These are phyloP conservation scores for Bombus waltoni DNA, from an alignment of 1,140 invertebrate species.

Conservation along the genomic window DNA sequence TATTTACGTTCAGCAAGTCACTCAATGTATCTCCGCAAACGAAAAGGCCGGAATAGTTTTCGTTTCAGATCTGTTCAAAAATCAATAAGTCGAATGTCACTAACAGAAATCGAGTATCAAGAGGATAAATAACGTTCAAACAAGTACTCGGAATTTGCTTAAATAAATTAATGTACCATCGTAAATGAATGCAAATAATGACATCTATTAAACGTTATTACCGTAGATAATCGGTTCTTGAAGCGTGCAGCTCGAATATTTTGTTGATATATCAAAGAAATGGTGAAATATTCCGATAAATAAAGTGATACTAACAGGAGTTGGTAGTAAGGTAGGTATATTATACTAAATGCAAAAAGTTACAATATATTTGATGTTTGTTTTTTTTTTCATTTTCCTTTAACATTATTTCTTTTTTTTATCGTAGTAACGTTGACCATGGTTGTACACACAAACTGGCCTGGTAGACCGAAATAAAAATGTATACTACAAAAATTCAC, in stretches of 20 bases:
- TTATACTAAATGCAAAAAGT: slow-evolving; percentile 81
- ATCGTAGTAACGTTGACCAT: slow-evolving; percentile 72
- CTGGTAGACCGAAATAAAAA: slow-evolving; percentile 71
- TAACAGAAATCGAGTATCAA: background rate
- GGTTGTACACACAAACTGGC: slow-evolving; percentile 71
- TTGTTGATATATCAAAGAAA: slow-evolving; percentile 26
- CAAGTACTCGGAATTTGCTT: background rate
- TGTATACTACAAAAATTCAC: slow-evolving; percentile 76
- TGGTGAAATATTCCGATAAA: slow-evolving; percentile 42
- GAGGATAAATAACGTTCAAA: background rate
- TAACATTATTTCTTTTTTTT: slow-evolving; percentile 71
- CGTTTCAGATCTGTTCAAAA: background rate
- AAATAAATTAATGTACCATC: background rate
- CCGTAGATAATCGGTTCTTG: background rate
- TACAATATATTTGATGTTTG: slow-evolving; percentile 78
- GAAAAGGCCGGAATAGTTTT: background rate
- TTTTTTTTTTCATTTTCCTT: slow-evolving; percentile 67
- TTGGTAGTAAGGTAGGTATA: slow-evolving; percentile 78
- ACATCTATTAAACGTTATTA: slow-evolving; percentile 1
- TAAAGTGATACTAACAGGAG: slow-evolving; percentile 51
- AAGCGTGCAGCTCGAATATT: background rate
- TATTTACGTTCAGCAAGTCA: background rate
- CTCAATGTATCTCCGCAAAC: background rate
- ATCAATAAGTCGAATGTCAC: background rate
- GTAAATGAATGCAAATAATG: background rate